A percentile compares a stretch with the other conserved stretches of the same genome.
These are phyloP conservation scores for Aricia artaxerxes DNA, from an alignment of 2,888 invertebrate genomes.

Conservation along the genomic window DNA sequence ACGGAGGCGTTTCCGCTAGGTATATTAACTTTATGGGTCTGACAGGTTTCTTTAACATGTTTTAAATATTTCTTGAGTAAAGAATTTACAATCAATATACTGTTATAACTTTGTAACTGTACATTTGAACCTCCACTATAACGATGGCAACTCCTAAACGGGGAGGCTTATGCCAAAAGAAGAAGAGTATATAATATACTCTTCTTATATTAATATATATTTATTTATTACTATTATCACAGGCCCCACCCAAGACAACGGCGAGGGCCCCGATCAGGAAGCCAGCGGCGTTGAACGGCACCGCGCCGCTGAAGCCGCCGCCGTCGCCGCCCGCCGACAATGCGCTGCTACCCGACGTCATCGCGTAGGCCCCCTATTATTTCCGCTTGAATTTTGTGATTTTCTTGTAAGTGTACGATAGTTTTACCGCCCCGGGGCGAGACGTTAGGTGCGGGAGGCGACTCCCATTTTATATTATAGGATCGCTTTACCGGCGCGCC, in stretches of 20 bases:
- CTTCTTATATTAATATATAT: no score
- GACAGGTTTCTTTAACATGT: no score
- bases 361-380: constrained; percentile 76
- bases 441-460: constrained; percentile 74
- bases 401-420: constrained; percentile 77
- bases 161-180: no score
- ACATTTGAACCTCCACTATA: no score
- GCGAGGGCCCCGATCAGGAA: constrained; percentile 58
- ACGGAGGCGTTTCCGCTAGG: no score
- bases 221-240: constrained; percentile 37
- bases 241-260: constrained; percentile 55
- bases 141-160: no score
- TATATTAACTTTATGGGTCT: no score
- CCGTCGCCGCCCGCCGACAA: constrained; percentile 74
- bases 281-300: constrained; percentile 47
- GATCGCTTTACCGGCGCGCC: constrained; percentile 74
- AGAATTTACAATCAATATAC: no score
- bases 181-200: no score
- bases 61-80: no score
- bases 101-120: no score
- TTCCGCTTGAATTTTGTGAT: constrained; percentile 80
- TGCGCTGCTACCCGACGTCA: constrained; percentile 72
- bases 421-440: constrained; percentile 68
- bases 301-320: constrained; percentile 68
- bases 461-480: constrained; percentile 75